Percentiles rank a stretch among this genome's conserved stretches.
Evolutionary conservation across 2,888 invertebrate species (phyloP).

Genomic region (Leptopilina syphax): DNA sequence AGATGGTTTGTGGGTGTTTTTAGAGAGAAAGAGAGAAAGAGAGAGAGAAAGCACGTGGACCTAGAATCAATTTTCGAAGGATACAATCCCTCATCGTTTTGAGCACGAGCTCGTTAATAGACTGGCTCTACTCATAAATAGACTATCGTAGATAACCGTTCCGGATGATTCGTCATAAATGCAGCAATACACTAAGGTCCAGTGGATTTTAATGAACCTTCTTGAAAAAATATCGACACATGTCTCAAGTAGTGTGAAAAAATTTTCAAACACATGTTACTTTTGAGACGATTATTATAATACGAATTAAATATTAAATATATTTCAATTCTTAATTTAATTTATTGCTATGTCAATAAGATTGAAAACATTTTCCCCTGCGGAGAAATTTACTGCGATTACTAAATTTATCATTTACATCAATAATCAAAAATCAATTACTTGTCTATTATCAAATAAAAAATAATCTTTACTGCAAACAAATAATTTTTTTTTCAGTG

Average conservation of each 20-base stretch:
- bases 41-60: slow-evolving; percentile 20
- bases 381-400: too few relatives aligned
- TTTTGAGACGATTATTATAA: too few relatives aligned
- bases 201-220: slow-evolving; percentile 1
- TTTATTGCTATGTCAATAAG: too few relatives aligned
- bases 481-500: too few relatives aligned
- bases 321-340: too few relatives aligned
- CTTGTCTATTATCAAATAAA: too few relatives aligned
- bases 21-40: too few relatives aligned
- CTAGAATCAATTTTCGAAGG: slow-evolving; percentile 52
- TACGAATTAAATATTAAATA: background rate
- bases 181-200: background rate
- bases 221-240: slow-evolving; percentile 5
- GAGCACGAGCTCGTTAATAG: slow-evolving; percentile 22
- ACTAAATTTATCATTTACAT: too few relatives aligned
- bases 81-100: slow-evolving; percentile 31
- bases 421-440: too few relatives aligned
- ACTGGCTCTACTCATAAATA: background rate
- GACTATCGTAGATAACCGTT: slow-evolving; percentile 8
- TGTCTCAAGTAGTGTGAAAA: background rate
- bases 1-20: slow-evolving; percentile 58
- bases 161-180: slow-evolving; percentile 35
- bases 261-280: slow-evolving; percentile 23
- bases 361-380: too few relatives aligned
- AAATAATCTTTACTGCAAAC: too few relatives aligned